Evolutionary conservation across 2,888 invertebrate genomes (phyloP).

Genomic region (Orthosia gracilis): DNA sequence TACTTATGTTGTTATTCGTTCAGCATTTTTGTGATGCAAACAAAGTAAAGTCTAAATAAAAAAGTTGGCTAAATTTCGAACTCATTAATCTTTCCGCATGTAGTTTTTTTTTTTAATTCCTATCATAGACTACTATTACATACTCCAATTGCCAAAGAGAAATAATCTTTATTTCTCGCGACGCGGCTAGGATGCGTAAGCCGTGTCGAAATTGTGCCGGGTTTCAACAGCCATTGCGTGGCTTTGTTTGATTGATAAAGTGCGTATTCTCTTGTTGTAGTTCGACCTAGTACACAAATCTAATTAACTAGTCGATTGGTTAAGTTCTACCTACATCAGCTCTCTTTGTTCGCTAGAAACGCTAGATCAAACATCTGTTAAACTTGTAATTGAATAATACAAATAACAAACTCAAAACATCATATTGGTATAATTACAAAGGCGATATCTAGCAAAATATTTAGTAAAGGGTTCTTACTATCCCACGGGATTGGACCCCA

Average conservation of each 20-base stretch:
- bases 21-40: conserved; percentile 14
- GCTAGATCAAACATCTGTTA: conserved; percentile 7
- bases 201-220: conserved; percentile 83
- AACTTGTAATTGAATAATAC: not conserved
- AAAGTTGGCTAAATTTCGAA: conserved; percentile 24
- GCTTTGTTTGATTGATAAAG: conserved; percentile 88
- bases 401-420: conserved; percentile 7
- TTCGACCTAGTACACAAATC: conserved; percentile 76
- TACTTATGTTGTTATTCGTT: conserved; percentile 13
- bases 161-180: conserved; percentile 60
- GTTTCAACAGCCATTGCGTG: conserved; percentile 84
- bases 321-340: conserved; percentile 18
- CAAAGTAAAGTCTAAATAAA: conserved; percentile 9
- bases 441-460: conserved; percentile 60
- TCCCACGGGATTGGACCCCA: conserved; percentile 90
- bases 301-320: conserved; percentile 68
- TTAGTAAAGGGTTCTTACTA: conserved; percentile 83
- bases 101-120: conserved; percentile 25
- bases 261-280: conserved; percentile 85
- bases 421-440: conserved; percentile 48
- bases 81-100: conserved; percentile 10
- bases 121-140: no score
- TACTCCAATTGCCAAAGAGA: conserved; percentile 28
- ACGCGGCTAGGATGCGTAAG: conserved; percentile 79
- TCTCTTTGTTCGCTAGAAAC: conserved; percentile 30